Base-by-base conservation (phyloP, 2,888 invertebrate species). In the Allophyes oxyacanthae region DNA sequence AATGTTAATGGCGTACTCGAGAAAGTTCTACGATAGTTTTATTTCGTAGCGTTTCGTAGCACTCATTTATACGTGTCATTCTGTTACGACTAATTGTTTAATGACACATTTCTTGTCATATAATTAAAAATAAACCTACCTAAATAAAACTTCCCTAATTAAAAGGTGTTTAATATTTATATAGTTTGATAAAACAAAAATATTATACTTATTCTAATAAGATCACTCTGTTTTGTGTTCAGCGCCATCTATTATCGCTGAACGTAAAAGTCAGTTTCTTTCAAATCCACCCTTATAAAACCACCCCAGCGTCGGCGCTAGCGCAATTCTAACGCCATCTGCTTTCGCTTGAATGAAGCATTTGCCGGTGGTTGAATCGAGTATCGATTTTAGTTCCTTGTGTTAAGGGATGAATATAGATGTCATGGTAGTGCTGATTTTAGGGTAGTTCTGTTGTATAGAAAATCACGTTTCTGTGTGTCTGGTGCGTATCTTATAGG, bases 311-410 rank as follows among this genome's bases (percentile, higher is more conserved):
- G 52, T 36, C 28, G 8, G 7, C 28, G 28, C 28, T 33, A 7
- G 40, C 33, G 42, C 37, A 9, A 10, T n/a, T 38, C n/a, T 37
- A 76, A 62, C 84, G 88, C 89, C 89, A 89, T 87, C 90, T 90
- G 59, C 62, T 36, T 30, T 49, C 13, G 2, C 13, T 20, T 13
- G 41, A 54, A 64, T 77, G 54, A 72, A 56, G 52, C 61, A 30
- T 36, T 26, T 48, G 36, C 26, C 37, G 42, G 40, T 76, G 65
- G 67, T 64, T 66, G 42, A 68, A 63, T 56, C 44, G 7, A 53
- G 38, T 78, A 81, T 83, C 69, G 82, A 86, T 80, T 81, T 73
- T 78, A 81, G 83, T 87, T 81, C 62, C 36, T 3, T 8, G 7
- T 0, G 37, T 46, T 83, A 84, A 60, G 88, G 88, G 88, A 84